These are phyloP conservation scores for Drosophila quadrilineata DNA, from an alignment of 1,140 invertebrate genomes.

Conservation along the genomic window DNA sequence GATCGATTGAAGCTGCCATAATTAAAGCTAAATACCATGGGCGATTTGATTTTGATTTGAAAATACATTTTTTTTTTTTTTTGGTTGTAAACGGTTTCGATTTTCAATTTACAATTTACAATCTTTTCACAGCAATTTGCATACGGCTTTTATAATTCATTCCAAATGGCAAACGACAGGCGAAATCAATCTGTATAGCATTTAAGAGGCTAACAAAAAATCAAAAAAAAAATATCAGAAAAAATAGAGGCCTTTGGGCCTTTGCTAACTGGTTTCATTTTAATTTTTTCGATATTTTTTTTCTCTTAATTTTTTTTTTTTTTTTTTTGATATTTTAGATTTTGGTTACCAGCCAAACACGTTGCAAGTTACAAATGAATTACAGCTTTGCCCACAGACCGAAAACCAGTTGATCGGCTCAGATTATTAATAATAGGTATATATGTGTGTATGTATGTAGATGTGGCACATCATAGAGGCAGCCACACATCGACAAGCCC, in stretches of 20 bases:
- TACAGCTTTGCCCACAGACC: constrained; percentile 54
- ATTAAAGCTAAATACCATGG: too few relatives aligned
- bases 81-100: constrained; percentile 4
- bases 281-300: too few relatives aligned
- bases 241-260: constrained; percentile 62
- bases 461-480: constrained; percentile 54
- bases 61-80: too few relatives aligned
- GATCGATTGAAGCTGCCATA: too few relatives aligned
- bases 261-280: constrained; percentile 58
- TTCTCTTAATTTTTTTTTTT: too few relatives aligned
- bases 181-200: constrained; percentile 73
- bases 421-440: constrained; percentile 64
- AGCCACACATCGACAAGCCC: constrained; percentile 8
- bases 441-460: constrained; percentile 41
- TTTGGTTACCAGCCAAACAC: constrained; percentile 48
- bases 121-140: constrained; percentile 47
- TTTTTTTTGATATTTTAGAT: too few relatives aligned
- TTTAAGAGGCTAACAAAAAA: constrained; percentile 49
- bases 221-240: too few relatives aligned
- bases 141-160: constrained; percentile 53
- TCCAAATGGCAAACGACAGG: constrained; percentile 39
- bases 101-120: constrained; percentile 23
- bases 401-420: constrained; percentile 64
- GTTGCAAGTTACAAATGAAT: constrained; percentile 72
- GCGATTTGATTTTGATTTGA: too few relatives aligned